phyloP scores from a whole-genome alignment of 2,888 invertebrate genomes.

The Ormyrus thymus region DNA sequence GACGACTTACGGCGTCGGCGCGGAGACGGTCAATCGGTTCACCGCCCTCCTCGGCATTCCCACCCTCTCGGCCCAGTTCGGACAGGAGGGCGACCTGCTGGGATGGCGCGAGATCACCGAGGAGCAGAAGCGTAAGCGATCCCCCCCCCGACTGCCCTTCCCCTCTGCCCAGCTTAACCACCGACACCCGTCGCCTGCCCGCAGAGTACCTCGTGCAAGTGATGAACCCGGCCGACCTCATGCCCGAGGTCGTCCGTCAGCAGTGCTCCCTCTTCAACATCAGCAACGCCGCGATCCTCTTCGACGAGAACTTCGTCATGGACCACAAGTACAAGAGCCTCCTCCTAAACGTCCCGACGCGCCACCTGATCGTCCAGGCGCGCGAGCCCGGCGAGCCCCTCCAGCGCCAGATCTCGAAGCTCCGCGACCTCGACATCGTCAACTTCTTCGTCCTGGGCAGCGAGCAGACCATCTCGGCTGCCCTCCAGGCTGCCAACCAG shows the following conservation, averaged over 20 bases:
- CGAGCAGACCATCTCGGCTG: constrained; percentile 82
- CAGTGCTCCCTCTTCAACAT: constrained; percentile 81
- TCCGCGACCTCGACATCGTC: constrained; percentile 89
- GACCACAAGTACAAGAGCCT: constrained; percentile 95
- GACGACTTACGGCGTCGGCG: constrained; percentile 87
- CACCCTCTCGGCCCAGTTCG: constrained; percentile 90
- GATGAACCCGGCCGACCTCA: constrained; percentile 89
- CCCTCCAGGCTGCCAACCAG: constrained; percentile 83
- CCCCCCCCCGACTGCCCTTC: not conserved
- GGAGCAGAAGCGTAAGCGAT: constrained; percentile 77
- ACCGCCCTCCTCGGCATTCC: constrained; percentile 87
- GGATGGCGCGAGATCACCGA: constrained; percentile 84
- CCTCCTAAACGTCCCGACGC: constrained; percentile 90
- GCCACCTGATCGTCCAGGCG: constrained; percentile 88
- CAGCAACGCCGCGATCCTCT: constrained; percentile 90
- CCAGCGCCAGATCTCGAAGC: constrained; percentile 81
- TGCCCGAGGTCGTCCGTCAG: constrained; percentile 88
- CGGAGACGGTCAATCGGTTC: constrained; percentile 91
- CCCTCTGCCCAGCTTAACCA: too few relatives aligned
- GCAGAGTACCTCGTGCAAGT: constrained; percentile 86
- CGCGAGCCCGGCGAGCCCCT: constrained; percentile 78
- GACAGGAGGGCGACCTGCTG: constrained; percentile 87
- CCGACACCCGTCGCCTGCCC: too few relatives aligned
- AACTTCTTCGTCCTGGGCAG: constrained; percentile 92
- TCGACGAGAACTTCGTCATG: constrained; percentile 92